Conservation (phyloP, 2,113 vertebrate genomes). For the Smithornis capensis region DNA sequence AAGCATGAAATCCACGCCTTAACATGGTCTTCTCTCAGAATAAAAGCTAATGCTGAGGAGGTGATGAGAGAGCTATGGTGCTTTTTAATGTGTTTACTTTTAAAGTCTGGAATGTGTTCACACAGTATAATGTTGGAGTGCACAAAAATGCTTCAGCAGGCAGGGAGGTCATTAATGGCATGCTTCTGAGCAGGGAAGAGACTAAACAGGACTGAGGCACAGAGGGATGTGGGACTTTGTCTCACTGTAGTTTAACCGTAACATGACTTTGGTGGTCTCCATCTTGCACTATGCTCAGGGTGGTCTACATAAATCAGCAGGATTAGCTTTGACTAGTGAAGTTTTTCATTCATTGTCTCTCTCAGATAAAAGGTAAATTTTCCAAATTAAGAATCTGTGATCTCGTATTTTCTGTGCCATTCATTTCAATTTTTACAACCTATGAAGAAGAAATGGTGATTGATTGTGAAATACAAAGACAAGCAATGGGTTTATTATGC, state of each 20-base stretch:
- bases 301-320: constrained; percentile 44
- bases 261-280: constrained; percentile 42
- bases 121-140: background rate
- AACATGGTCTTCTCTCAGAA: background rate
- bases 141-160: background rate
- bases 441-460: background rate
- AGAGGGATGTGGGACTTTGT: background rate
- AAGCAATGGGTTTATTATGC: background rate
- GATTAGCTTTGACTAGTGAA: background rate
- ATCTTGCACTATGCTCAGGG: background rate
- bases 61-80: background rate
- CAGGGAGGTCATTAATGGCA: background rate
- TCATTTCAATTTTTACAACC: background rate
- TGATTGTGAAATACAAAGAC: background rate
- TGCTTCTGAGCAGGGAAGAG: background rate
- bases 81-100: constrained; percentile 41
- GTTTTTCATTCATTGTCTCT: background rate
- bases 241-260: constrained; percentile 11
- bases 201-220: constrained; percentile 13
- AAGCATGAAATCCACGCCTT: background rate
- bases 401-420: background rate
- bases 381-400: background rate
- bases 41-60: background rate
- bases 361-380: constrained; percentile 15
- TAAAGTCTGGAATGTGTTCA: constrained; percentile 4